Conservation (phyloP, 2,113 vertebrate genomes). For the Poeciliopsis occidentalis region DNA sequence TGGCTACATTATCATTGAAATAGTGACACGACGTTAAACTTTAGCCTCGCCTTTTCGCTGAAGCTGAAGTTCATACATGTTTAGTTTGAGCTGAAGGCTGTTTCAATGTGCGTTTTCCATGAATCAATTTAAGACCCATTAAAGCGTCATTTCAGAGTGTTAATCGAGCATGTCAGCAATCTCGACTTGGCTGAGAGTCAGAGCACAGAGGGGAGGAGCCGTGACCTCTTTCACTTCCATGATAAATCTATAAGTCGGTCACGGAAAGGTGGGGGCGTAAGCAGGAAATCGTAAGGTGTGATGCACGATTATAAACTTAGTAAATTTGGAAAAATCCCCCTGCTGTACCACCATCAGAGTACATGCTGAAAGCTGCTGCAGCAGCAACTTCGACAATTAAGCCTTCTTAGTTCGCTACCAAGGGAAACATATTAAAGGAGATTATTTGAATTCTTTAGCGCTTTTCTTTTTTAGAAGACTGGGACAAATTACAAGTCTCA, state of each 20-base stretch:
- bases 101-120: constrained; percentile 13
- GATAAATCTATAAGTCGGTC: constrained; percentile 28
- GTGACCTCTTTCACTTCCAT: constrained; percentile 33
- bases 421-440: constrained; percentile 66
- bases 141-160: constrained; percentile 26
- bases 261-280: neutral
- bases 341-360: constrained; percentile 23
- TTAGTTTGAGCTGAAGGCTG: neutral
- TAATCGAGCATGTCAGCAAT: constrained; percentile 60
- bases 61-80: neutral
- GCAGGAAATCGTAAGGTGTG: constrained; percentile 44
- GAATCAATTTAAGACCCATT: constrained; percentile 6
- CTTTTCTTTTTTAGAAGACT: constrained; percentile 64
- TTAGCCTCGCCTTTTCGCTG: neutral
- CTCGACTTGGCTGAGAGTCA: constrained; percentile 29
- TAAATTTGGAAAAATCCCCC: constrained; percentile 56
- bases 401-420: constrained; percentile 57
- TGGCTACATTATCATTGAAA: neutral
- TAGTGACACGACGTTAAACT: neutral
- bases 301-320: constrained; percentile 49
- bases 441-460: constrained; percentile 73
- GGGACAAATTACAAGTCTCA: constrained; percentile 46
- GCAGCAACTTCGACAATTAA: constrained; percentile 64
- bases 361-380: constrained; percentile 19
- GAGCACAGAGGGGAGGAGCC: constrained; percentile 21